Evolutionary conservation across 2,797 vertebrate genomes (phyloP), one percentile per base, ranked within the genome.

Genomic region (Ibycter americanus): DNA sequence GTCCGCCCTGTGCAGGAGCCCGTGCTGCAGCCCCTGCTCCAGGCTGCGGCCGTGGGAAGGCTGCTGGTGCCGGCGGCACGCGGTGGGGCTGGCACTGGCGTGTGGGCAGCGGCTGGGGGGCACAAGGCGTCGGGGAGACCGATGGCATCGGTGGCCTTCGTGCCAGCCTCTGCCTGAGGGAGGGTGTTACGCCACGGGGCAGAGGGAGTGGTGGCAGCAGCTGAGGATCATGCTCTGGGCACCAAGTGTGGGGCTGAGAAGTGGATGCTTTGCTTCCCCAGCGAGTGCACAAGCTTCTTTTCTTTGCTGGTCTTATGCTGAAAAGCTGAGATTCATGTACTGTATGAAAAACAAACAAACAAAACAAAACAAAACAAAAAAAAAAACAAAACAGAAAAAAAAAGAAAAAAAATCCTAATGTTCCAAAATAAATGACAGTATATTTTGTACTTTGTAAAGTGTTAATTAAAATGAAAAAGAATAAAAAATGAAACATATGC

Each of bases 381-480:
- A 54, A 47, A 26, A 40, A 22, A 73, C 2, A 38, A 52, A 25
- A 31, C 18, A 21, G 21, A 56, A 95, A 90, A 96, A 68, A 21
- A 18, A 15, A 42, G 16, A 2, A 34, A 93, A 95, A 78, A 94
- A 87, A 82, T 88, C 97, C 96, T 97, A 96, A 97, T 96, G 97
- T 97, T 90, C 91, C 95, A 91, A 95, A 40, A 92, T 93, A 98
- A 98, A 97, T 97, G 83, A 98, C 98, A 97, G 98, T 98, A 98
- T 98, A 98, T 98, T 98, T 98, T 98, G 97, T 98, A 98, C 97
- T 98, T 98, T 98, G 98, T 98, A 98, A 98, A 98, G 98, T 97
- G 97, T 97, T 98, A 88, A 98, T 98, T 98, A 98, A 98, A 98
- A 96, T 8, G 61, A 91, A 96, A 95, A 91, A 97, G 40, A 92